Conservation (phyloP, 2,797 vertebrate species). For the Psittacula derbiana region DNA sequence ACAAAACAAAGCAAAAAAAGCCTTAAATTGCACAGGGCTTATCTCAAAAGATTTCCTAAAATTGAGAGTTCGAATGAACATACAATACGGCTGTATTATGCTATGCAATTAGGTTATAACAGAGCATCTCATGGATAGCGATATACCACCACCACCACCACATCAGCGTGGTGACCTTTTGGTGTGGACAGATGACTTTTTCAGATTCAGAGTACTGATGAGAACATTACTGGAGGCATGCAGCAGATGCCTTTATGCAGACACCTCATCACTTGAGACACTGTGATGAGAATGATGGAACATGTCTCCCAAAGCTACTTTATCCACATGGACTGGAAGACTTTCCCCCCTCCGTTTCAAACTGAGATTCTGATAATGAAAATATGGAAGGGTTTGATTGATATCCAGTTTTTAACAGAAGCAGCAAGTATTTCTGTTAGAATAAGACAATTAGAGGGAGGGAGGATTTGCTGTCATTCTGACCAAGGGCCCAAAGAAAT, state of each 20-base stretch:
- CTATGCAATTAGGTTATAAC: background rate
- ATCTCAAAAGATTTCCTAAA: background rate
- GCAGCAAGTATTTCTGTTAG: background rate
- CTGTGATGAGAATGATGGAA: background rate
- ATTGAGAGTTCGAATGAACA: background rate
- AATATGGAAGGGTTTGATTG: background rate
- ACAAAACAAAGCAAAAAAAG: background rate
- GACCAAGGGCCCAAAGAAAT: background rate
- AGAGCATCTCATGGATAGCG: background rate
- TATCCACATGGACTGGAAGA: background rate
- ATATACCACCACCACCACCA: background rate
- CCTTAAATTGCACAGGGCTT: background rate
- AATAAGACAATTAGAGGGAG: background rate
- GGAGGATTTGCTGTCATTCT: background rate
- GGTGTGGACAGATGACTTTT: background rate
- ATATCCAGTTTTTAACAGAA: background rate
- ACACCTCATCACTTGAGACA: background rate
- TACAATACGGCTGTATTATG: background rate
- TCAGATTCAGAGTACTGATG: background rate
- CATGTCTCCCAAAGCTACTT: background rate
- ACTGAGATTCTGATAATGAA: background rate
- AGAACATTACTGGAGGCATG: background rate
- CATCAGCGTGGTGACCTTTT: fast-evolving
- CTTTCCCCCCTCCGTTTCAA: background rate
- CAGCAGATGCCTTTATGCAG: background rate